phyloP scores from a whole-genome alignment of 2,113 vertebrate species.

The Sturnus vulgaris region DNA sequence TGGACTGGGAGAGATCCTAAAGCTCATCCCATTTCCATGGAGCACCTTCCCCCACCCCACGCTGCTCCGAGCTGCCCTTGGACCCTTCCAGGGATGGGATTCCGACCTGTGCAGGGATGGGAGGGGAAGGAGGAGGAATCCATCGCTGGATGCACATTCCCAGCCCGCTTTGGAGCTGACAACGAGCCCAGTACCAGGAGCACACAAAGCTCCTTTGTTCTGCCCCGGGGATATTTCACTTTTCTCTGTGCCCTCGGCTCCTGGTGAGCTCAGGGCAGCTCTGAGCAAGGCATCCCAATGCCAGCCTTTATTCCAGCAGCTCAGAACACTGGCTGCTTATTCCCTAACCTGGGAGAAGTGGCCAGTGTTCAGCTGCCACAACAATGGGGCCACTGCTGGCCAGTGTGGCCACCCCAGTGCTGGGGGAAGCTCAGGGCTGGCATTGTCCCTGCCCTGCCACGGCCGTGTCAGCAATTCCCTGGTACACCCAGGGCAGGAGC shows the following conservation, averaged over 20 bases:
- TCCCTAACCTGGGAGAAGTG: conserved; percentile 17
- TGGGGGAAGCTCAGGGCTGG: neutral
- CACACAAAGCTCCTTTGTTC: conserved; percentile 21
- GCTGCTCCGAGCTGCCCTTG: neutral
- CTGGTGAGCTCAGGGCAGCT: conserved; percentile 9
- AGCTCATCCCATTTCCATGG: neutral
- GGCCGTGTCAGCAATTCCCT: neutral
- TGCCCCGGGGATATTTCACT: neutral
- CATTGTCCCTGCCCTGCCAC: neutral
- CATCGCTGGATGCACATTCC: neutral
- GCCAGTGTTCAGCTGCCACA: neutral
- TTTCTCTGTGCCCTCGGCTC: neutral
- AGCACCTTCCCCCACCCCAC: neutral
- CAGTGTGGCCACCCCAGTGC: neutral
- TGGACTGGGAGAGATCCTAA: accelerated
- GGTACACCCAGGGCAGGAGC: neutral
- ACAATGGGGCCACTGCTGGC: neutral
- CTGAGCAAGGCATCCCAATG: neutral
- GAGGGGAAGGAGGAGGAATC: neutral
- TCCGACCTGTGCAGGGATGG: neutral
- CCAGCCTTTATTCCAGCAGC: neutral
- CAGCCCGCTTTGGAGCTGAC: neutral
- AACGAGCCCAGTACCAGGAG: neutral
- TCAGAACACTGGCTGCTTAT: neutral
- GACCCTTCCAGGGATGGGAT: neutral